Conservation (phyloP, 2,113 vertebrate species). For the Notechis scutatus region DNA sequence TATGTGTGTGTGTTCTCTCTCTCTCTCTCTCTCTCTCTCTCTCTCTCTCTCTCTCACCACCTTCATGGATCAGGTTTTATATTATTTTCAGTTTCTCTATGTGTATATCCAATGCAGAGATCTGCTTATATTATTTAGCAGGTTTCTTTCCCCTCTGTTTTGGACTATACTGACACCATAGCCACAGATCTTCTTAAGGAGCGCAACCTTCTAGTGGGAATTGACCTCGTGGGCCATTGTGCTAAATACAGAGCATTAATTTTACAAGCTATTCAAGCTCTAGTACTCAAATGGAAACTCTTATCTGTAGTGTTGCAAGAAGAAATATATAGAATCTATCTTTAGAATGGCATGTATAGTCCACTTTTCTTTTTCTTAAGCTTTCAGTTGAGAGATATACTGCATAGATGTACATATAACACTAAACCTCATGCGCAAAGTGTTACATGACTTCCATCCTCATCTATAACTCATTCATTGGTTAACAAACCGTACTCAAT, state of each 20-base stretch:
- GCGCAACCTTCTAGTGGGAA: not conserved
- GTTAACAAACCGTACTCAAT: too few relatives aligned
- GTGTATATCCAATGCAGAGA: not conserved
- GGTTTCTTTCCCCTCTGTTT: not conserved
- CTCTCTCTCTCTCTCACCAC: not conserved
- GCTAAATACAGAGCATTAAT: not conserved
- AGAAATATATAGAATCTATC: not conserved
- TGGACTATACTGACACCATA: not conserved
- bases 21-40: too few relatives aligned
- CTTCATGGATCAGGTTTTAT: not conserved
- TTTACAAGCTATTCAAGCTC: not conserved
- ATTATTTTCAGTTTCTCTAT: not conserved
- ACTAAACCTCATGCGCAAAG: not conserved
- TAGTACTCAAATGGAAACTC: not conserved
- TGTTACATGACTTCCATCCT: not conserved
- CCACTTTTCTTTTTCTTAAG: not conserved
- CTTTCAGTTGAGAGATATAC: not conserved
- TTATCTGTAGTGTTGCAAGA: not conserved
- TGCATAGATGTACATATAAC: not conserved
- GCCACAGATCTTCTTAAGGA: not conserved
- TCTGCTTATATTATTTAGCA: not conserved
- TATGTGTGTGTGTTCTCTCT: not conserved
- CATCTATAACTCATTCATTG: not conserved
- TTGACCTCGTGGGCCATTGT: not conserved
- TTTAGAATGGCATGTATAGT: not conserved